phyloP scores from a whole-genome alignment of 2,888 invertebrate species.

The Carpatolechia fugitivella region DNA sequence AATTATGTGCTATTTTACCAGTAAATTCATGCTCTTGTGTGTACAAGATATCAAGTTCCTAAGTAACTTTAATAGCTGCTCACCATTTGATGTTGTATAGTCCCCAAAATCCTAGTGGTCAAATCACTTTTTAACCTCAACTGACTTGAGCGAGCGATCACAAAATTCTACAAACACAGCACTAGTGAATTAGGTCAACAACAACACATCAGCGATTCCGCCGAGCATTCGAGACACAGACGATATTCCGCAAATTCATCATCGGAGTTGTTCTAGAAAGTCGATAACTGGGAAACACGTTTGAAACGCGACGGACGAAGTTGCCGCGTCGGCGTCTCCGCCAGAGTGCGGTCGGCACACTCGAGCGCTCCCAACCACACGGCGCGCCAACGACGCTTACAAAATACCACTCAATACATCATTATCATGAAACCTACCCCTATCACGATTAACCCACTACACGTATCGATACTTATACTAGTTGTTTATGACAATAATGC shows the following conservation, averaged over 20 bases:
- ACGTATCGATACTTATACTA: constrained; percentile 27
- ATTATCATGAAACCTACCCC: constrained; percentile 19
- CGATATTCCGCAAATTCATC: constrained; percentile 12
- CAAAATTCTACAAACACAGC: constrained; percentile 14
- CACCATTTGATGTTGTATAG: not conserved
- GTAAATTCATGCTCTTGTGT: no score
- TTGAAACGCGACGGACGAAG: constrained; percentile 49
- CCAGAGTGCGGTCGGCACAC: constrained; percentile 35
- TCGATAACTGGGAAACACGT: constrained; percentile 52
- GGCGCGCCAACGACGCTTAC: constrained; percentile 63
- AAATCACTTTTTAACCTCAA: not conserved
- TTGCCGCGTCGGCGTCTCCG: constrained; percentile 67
- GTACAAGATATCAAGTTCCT: no score
- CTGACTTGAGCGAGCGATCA: not conserved
- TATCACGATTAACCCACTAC: constrained; percentile 27
- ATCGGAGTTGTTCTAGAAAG: constrained; percentile 54
- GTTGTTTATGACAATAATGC: constrained; percentile 36
- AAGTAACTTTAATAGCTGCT: not conserved
- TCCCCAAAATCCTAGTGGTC: not conserved
- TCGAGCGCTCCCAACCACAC: constrained; percentile 17
- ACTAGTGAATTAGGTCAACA: constrained; percentile 40
- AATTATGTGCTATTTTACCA: no score
- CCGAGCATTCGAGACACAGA: not conserved
- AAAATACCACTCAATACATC: constrained; percentile 41
- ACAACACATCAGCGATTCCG: constrained; percentile 26